Percentiles rank a stretch among this genome's conserved stretches.
phyloP scores from a whole-genome alignment of 2,113 vertebrate genomes.

The Neogale vison region DNA sequence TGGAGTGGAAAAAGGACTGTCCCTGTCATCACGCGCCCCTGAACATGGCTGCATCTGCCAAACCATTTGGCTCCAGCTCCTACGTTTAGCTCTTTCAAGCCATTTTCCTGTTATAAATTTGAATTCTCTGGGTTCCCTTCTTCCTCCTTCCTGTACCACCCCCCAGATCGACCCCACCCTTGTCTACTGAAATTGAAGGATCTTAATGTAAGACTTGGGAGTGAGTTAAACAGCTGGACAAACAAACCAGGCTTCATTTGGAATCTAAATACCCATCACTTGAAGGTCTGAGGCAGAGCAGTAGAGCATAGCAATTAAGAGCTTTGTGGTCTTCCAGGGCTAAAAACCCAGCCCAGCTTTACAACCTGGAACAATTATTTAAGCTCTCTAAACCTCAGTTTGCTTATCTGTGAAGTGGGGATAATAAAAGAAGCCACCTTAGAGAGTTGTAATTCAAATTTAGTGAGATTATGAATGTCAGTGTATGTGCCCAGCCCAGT shows the following conservation, averaged over 20 bases:
- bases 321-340: not conserved
- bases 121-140: constrained; percentile 54
- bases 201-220: not conserved
- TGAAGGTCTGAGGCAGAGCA: constrained; percentile 12
- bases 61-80: constrained; percentile 62
- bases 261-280: not conserved
- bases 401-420: not conserved
- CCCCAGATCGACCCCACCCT: not conserved
- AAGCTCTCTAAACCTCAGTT: not conserved
- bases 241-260: not conserved
- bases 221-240: not conserved
- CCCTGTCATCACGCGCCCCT: constrained; percentile 58
- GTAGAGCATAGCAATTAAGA: not conserved
- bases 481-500: not conserved
- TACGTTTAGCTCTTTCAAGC: constrained; percentile 64
- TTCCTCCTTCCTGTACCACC: not conserved
- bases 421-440: not conserved
- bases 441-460: not conserved
- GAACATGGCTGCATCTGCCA: constrained; percentile 64
- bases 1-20: constrained; percentile 69
- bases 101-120: constrained; percentile 62
- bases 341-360: not conserved
- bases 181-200: not conserved
- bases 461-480: not conserved
- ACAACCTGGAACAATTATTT: not conserved